Evolutionary conservation across 2,113 vertebrate species (phyloP), one percentile per base, ranked within the genome.

Genomic region (Actenoides hombroni): DNA sequence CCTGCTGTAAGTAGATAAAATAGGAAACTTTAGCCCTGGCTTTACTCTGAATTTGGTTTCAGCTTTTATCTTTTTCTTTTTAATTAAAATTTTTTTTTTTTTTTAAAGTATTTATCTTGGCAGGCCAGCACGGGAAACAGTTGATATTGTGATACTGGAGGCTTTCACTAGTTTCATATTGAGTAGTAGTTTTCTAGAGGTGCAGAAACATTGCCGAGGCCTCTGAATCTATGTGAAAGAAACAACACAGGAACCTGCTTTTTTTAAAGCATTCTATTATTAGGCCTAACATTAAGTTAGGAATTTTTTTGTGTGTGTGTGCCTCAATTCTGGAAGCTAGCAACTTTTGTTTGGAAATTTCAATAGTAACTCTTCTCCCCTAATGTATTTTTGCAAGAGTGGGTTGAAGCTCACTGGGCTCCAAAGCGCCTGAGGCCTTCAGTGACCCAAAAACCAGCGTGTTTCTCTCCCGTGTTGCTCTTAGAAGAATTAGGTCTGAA

Each of bases 141-240:
- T 85, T 83, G 57, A 61, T 64, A 21, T 56, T 89, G 53, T 76
- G 54, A 65, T 64, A 21, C 67, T 89, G 48, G 73, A 49, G 75
- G 65, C 46, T 95, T 95, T 97, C 81, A 82, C 92, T 96, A 35
- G 91, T 95, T 97, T 96, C 80, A 0, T 89, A 69, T 31, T 95
- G 92, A 96, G 68, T 91, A 81, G 56, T 81, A 35, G 35, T 86
- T 91, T 88, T 78, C 68, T 95, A 76, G 79, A 95, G 37, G 10
- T 92, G 69, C 73, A 78, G 48, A 76, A 86, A 53, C 48, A n/a
- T 51, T 1, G 16, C 35, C 0, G 8, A 82, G 88, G 53, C 53
- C 56, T 42, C 39, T 64, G 51, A 65, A n/a, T 68, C 88, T 54
- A 57, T 33, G 64, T 86, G 19, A 78, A 77, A 84, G 73, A 75